Base-by-base conservation (phyloP, 2,113 vertebrate species). In the Phylloscopus trochilus region DNA sequence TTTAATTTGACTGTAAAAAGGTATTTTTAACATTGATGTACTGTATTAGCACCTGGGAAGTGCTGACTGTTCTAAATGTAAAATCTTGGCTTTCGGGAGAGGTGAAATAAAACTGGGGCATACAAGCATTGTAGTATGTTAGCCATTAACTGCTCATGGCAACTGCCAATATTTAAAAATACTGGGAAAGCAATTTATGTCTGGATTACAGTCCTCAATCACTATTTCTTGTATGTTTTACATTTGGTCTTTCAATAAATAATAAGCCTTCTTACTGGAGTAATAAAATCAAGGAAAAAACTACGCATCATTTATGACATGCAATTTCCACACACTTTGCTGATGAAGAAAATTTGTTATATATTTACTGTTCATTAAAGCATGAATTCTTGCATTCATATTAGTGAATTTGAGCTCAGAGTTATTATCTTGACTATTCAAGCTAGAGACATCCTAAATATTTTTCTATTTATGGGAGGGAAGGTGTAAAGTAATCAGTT, bases 1-100 rank as follows among this genome's bases (percentile, higher is more conserved):
- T 94, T 96, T 96, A 44, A 85, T 89, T 84, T 93, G 74, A 55
- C 78, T 95, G 26, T 89, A 94, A 86, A 91, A 96, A 89, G 44
- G 85, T 96, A 96, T 98, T 98, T 98, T 97, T 95, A 98, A 96
- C 88, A 90, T 68, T 87, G 90, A 95, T 95, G 72, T 87, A 95
- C 96, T 83, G 79, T 94, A 89, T 97, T 97, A 97, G 62, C 91
- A 97, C 79, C 59, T 74, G 85, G 64, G 73, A 98, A 97, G 49
- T 97, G 95, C 95, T 97, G 97, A 98, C 75, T 97, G 92, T 87
- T 97, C 69, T 35, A 28, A 94, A 79, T 87, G 56, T 91, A 94
- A 96, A 97, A 97, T 92, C 83, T 68, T 96, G 85, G 92, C 80
- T 97, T 98, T 97, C 92, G 90, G 60, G 75, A 87, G 87, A 82